phyloP scores from a whole-genome alignment of 2,888 invertebrate genomes.

The Philereme vetulata region DNA sequence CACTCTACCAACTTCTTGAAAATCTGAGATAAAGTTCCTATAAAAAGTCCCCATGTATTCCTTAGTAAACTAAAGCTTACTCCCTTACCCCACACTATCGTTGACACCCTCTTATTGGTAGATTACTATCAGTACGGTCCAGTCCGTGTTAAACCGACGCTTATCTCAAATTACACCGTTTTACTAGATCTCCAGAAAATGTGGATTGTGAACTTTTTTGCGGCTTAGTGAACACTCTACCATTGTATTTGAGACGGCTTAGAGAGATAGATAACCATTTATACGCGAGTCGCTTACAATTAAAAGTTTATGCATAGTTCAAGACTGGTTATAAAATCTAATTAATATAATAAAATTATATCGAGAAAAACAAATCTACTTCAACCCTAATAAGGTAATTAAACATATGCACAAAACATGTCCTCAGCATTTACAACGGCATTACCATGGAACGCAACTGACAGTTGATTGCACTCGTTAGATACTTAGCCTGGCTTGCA shows the following conservation, averaged over 20 bases:
- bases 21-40: too few relatives aligned
- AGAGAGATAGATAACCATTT: background rate
- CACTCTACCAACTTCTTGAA: background rate
- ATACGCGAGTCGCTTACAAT: background rate
- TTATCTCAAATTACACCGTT: slow-evolving; percentile 79
- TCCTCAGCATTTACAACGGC: too few relatives aligned
- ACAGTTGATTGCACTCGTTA: too few relatives aligned
- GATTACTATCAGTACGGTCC: slow-evolving; percentile 59
- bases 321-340: too few relatives aligned
- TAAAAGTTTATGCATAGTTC: too few relatives aligned
- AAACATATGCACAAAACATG: too few relatives aligned
- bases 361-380: too few relatives aligned
- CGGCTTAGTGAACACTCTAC: slow-evolving; percentile 57
- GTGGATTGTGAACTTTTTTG: slow-evolving; percentile 63
- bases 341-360: too few relatives aligned
- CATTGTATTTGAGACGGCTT: slow-evolving; percentile 20
- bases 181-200: slow-evolving; percentile 70
- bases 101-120: slow-evolving; percentile 49
- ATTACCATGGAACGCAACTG: too few relatives aligned
- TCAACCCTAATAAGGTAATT: too few relatives aligned
- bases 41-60: slow-evolving; percentile 31
- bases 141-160: slow-evolving; percentile 58
- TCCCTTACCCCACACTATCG: slow-evolving; percentile 42
- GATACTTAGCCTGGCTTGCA: too few relatives aligned
- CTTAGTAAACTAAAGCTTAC: slow-evolving; percentile 41